phyloP scores from a whole-genome alignment of 2,797 vertebrate genomes.

The Distichodus sexfasciatus region DNA sequence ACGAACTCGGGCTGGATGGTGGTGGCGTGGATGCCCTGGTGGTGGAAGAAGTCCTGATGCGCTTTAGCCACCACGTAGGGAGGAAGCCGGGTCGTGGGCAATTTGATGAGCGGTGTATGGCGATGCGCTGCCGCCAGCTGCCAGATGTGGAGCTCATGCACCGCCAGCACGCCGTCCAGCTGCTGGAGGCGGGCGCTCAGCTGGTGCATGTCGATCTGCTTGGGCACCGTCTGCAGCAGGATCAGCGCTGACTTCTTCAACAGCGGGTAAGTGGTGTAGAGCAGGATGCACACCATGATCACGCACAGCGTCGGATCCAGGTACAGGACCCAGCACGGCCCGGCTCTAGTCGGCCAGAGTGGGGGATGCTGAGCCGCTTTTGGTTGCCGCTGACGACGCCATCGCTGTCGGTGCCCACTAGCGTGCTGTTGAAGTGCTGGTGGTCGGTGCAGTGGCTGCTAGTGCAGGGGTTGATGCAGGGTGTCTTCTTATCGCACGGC shows the following conservation, averaged over 20 bases:
- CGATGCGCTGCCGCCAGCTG: too few species aligned
- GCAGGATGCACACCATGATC: constrained; percentile 93
- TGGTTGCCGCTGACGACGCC: not conserved
- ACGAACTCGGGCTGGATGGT: constrained; percentile 98
- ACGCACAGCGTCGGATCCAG: constrained; percentile 92
- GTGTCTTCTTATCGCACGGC: constrained; percentile 71
- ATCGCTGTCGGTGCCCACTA: constrained; percentile 48
- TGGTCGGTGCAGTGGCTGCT: constrained; percentile 73
- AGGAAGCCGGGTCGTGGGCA: constrained; percentile 89
- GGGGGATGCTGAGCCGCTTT: too few species aligned
- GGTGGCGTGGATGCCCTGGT: constrained; percentile 96
- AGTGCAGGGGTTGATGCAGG: constrained; percentile 82
- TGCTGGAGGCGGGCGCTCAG: constrained; percentile 83
- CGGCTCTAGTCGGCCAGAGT: too few species aligned
- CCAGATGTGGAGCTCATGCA: constrained; percentile 97
- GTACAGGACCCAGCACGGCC: constrained; percentile 97
- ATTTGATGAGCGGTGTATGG: constrained; percentile 98
- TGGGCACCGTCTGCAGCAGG: constrained; percentile 96
- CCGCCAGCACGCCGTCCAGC: constrained; percentile 90
- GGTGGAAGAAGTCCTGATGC: constrained; percentile 93
- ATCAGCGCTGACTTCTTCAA: constrained; percentile 98
- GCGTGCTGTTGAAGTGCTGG: constrained; percentile 71
- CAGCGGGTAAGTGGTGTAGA: constrained; percentile 95
- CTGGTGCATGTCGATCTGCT: constrained; percentile 91
- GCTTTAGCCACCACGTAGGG: constrained; percentile 98